A percentile compares a stretch with the other conserved stretches of the same genome.
Conservation (phyloP, 2,888 invertebrate species). For the Drosophila falleni region DNA sequence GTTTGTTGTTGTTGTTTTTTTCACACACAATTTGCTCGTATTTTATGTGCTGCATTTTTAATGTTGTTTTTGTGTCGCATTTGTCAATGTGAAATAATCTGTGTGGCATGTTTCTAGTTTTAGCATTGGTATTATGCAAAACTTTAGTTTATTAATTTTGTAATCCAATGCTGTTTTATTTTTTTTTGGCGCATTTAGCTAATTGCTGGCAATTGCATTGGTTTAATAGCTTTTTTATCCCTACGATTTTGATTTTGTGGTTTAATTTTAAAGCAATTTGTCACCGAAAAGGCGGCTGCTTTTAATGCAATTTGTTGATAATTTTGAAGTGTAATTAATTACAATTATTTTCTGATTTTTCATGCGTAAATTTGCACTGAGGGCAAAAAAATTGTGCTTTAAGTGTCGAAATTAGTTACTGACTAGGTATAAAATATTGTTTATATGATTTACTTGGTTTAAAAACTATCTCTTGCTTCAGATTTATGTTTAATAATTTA, state of each 20-base stretch:
- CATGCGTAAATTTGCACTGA: background rate
- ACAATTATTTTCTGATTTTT: constrained; percentile 30
- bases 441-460: background rate
- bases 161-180: constrained; percentile 55
- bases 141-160: constrained; percentile 74
- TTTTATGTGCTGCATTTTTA: constrained; percentile 70
- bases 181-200: constrained; percentile 56
- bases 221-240: constrained; percentile 27
- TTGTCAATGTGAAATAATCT: constrained; percentile 73
- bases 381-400: background rate
- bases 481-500: background rate
- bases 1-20: constrained; percentile 16
- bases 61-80: constrained; percentile 56
- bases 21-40: constrained; percentile 23
- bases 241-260: constrained; percentile 41
- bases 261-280: constrained; percentile 54
- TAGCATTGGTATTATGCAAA: constrained; percentile 24
- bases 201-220: constrained; percentile 73
- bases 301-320: constrained; percentile 68
- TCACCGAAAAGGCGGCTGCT: constrained; percentile 39
- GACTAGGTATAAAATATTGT: background rate
- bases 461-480: no score
- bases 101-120: constrained; percentile 55
- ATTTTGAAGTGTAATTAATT: constrained; percentile 68
- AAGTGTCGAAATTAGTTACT: background rate